Percentiles rank a stretch among this genome's conserved stretches.
Evolutionary conservation across 1,140 invertebrate species (phyloP).

Genomic region (Pristionchus pacificus): DNA sequence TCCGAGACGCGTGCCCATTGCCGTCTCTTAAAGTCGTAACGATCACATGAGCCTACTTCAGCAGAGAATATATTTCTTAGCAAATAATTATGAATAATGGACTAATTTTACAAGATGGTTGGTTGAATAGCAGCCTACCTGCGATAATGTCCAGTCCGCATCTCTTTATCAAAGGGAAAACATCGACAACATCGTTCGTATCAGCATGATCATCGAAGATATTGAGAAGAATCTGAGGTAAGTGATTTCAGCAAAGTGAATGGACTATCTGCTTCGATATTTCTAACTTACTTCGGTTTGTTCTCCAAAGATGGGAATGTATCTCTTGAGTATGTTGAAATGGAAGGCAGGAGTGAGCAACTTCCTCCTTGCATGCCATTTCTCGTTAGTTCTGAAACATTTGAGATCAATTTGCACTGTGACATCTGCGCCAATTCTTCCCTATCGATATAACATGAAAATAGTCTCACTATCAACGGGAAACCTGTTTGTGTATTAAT

Average conservation of each 20-base stretch:
- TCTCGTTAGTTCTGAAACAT: slow-evolving; percentile 58
- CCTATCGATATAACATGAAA: not conserved
- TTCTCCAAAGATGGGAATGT: slow-evolving; percentile 74
- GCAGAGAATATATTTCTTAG: not conserved
- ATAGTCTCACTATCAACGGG: no score
- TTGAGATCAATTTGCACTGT: not conserved
- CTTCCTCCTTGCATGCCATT: slow-evolving; percentile 76
- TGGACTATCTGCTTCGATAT: no score
- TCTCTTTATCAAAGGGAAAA: slow-evolving; percentile 71
- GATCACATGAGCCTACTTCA: not conserved
- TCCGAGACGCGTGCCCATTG: slow-evolving; percentile 73
- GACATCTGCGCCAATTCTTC: not conserved
- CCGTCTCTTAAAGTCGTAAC: slow-evolving; percentile 64
- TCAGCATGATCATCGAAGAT: slow-evolving; percentile 66
- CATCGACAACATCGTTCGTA: slow-evolving; percentile 66
- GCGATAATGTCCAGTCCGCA: slow-evolving; percentile 83
- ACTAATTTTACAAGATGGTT: no score
- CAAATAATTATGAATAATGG: no score
- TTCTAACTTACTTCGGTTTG: slow-evolving; percentile 65
- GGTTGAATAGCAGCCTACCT: no score
- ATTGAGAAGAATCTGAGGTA: slow-evolving; percentile 66
- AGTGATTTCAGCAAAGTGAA: slow-evolving; percentile 58
- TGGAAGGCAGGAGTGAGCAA: slow-evolving; percentile 86
- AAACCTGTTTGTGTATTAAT: no score
- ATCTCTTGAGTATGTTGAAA: slow-evolving; percentile 78